A percentile compares a stretch with the other conserved stretches of the same genome.
phyloP scores from a whole-genome alignment of 1,140 invertebrate genomes.

The Drosophila lini region DNA sequence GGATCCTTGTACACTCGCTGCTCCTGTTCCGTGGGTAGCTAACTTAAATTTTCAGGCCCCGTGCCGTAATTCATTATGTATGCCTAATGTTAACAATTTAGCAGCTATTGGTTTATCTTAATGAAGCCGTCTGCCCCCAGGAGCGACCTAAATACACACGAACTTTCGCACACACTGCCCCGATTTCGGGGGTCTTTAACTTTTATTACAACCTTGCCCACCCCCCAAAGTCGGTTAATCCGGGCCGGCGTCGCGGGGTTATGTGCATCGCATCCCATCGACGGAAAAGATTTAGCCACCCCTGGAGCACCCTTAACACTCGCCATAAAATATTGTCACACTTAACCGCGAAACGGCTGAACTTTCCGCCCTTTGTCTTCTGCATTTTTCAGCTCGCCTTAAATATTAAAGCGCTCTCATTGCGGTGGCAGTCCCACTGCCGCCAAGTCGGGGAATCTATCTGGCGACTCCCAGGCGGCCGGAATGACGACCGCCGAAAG shows the following conservation, averaged over 20 bases:
- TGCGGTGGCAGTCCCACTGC: slow-evolving; percentile 22
- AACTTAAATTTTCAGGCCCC: slow-evolving; percentile 66
- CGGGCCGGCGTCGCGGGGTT: slow-evolving; percentile 52
- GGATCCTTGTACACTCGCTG: slow-evolving; percentile 6
- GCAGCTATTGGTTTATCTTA: slow-evolving; percentile 83
- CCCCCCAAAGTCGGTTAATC: slow-evolving; percentile 39
- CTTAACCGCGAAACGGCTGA: slow-evolving; percentile 65
- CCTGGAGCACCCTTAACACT: slow-evolving; percentile 54
- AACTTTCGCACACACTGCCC: slow-evolving; percentile 47
- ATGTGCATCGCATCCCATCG: slow-evolving; percentile 53
- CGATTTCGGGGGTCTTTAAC: slow-evolving; percentile 62
- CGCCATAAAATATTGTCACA: slow-evolving; percentile 56
- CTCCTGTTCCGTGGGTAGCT: slow-evolving; percentile 38
- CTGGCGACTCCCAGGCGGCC: slow-evolving; percentile 37
- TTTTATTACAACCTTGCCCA: slow-evolving; percentile 66
- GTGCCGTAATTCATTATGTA: slow-evolving; percentile 79
- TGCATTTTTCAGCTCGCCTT: slow-evolving; percentile 75
- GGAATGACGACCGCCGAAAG: slow-evolving; percentile 52
- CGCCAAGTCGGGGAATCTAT: slow-evolving; percentile 30
- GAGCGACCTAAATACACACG: slow-evolving; percentile 60
- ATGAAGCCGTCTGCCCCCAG: slow-evolving; percentile 76
- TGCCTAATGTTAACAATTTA: slow-evolving; percentile 83
- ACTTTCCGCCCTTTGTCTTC: slow-evolving; percentile 64
- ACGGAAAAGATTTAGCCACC: slow-evolving; percentile 41
- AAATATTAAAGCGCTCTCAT: slow-evolving; percentile 77